Percentiles rank a stretch among this genome's conserved stretches.
Conservation (phyloP, 1,140 invertebrate species). For the Bombus haemorrhoidalis region DNA sequence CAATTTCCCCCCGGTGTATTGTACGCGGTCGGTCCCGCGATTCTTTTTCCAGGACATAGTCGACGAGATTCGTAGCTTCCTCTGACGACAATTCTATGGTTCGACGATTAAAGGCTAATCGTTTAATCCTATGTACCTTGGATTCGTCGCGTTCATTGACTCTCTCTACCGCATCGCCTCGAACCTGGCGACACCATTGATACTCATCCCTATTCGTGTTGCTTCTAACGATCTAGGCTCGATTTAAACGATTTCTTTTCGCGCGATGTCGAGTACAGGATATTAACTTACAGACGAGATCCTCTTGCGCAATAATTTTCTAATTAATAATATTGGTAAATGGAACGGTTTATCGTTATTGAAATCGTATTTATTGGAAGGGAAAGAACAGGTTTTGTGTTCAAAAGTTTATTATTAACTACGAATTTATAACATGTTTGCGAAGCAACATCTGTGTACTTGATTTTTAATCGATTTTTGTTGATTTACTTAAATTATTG, state of each 20-base stretch:
- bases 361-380: too few species aligned
- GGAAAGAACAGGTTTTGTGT: too few species aligned
- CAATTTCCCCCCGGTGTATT: background rate
- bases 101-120: conserved; percentile 15
- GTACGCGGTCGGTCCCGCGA: background rate
- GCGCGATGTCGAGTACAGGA: too few species aligned
- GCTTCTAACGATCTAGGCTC: background rate
- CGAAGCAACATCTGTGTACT: too few species aligned
- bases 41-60: background rate
- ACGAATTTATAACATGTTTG: too few species aligned
- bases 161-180: too few species aligned
- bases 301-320: background rate
- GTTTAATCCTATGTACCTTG: conserved; percentile 1
- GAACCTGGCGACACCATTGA: background rate
- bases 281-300: too few species aligned
- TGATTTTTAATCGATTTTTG: too few species aligned
- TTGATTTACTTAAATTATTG: too few species aligned
- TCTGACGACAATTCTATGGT: conserved; percentile 11
- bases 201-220: background rate
- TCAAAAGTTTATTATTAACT: too few species aligned
- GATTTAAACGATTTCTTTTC: background rate
- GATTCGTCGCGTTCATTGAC: background rate
- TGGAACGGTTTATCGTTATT: too few species aligned
- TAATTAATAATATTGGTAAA: background rate
- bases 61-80: background rate